Percentiles rank a stretch among this genome's conserved stretches.
Evolutionary conservation across 2,888 invertebrate genomes (phyloP).

Genomic region (Seira ritae): DNA sequence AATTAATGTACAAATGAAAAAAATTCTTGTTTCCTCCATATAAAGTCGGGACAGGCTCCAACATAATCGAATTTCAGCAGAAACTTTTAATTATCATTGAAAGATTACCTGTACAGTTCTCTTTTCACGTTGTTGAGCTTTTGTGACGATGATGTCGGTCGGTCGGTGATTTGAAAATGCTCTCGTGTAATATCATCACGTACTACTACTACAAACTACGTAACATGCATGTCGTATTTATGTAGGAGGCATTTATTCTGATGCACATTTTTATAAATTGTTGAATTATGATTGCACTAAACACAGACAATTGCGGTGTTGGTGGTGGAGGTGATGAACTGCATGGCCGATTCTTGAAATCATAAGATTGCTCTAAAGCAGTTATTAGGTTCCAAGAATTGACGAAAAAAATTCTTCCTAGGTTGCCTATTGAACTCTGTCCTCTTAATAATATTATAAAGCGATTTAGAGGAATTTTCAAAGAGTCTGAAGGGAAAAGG

Average conservation of each 20-base stretch:
- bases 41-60: slow-evolving; percentile 52
- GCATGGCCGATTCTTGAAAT: slow-evolving; percentile 62
- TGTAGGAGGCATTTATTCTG: not conserved
- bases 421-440: slow-evolving; percentile 51
- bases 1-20: slow-evolving; percentile 30
- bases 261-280: not conserved
- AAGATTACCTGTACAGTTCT: slow-evolving; percentile 61
- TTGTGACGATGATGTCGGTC: not conserved
- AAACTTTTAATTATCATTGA: slow-evolving; percentile 65
- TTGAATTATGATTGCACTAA: not conserved
- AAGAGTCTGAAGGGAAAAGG: slow-evolving; percentile 36
- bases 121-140: slow-evolving; percentile 33
- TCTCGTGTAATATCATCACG: no score
- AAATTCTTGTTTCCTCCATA: slow-evolving; percentile 6
- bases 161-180: not conserved
- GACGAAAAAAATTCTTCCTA: slow-evolving; percentile 37
- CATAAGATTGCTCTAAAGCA: slow-evolving; percentile 63
- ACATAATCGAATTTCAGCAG: slow-evolving; percentile 62
- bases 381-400: slow-evolving; percentile 65
- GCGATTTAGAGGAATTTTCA: slow-evolving; percentile 61
- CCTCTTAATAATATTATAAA: slow-evolving; percentile 61
- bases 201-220: no score
- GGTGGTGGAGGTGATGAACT: slow-evolving; percentile 7
- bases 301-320: not conserved
- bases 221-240: not conserved